phyloP scores from a whole-genome alignment of 2,113 vertebrate genomes.

The Nestor notabilis region DNA sequence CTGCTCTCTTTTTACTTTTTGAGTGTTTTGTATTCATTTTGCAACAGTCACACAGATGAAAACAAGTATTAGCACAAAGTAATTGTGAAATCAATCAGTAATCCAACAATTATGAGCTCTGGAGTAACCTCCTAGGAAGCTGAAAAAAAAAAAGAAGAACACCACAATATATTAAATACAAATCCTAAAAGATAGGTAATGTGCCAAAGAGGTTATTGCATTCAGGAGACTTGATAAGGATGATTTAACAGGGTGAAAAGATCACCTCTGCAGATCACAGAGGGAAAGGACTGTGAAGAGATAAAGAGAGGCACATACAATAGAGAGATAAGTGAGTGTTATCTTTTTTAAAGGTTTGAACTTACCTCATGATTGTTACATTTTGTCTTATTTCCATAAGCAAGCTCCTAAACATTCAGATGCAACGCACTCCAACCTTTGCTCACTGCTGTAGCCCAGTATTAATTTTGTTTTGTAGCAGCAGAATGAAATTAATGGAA shows the following conservation, averaged over 20 bases:
- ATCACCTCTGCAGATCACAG: conserved; percentile 33
- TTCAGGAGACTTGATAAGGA: conserved; percentile 35
- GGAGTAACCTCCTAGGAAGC: not conserved
- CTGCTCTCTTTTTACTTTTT: not conserved
- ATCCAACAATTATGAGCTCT: conserved; percentile 2
- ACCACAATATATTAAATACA: conserved; percentile 42
- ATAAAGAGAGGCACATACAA: not conserved
- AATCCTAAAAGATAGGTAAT: conserved; percentile 49
- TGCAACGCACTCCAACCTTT: not conserved
- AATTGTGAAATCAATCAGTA: conserved; percentile 45
- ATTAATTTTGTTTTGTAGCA: not conserved
- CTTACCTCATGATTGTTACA: not conserved
- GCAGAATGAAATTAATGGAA: not conserved
- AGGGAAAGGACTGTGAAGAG: not conserved
- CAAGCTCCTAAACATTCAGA: not conserved
- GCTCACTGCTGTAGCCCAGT: not conserved
- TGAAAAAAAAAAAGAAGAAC: not conserved
- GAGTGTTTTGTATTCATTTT: not conserved
- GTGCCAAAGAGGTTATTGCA: conserved; percentile 51
- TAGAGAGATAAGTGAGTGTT: not conserved
- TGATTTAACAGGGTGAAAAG: conserved; percentile 57
- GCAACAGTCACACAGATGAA: not conserved
- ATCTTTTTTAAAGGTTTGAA: conserved; percentile 9
- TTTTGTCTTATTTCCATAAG: conserved; percentile 2
- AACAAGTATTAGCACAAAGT: not conserved